Conservation (phyloP, 1,140 invertebrate genomes). For the Venustaconcha ellipsiformis region DNA sequence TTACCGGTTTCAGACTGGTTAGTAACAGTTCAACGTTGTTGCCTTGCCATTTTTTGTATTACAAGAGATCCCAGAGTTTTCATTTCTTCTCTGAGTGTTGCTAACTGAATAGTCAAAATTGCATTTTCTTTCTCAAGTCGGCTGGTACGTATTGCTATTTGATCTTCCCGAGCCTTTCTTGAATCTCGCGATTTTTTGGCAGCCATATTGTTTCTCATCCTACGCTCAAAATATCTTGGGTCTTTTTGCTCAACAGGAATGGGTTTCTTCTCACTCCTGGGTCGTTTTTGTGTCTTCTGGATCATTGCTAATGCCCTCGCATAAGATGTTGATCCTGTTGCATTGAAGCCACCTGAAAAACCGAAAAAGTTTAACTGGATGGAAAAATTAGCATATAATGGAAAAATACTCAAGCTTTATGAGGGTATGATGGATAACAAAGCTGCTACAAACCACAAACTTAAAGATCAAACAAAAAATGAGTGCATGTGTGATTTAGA, state of each 20-base stretch:
- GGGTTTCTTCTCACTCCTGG: conserved; percentile 85
- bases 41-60: conserved; percentile 32
- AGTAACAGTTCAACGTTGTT: no score
- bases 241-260: conserved; percentile 90
- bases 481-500: no score
- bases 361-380: no score
- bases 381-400: no score
- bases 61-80: conserved; percentile 38
- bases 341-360: no score
- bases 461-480: no score
- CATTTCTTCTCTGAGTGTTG: conserved; percentile 84
- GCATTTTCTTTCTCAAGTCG: conserved; percentile 89
- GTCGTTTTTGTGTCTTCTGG: conserved; percentile 70
- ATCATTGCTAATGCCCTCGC: conserved; percentile 62
- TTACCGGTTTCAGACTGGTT: no score
- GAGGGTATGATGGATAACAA: no score
- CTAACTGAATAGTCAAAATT: conserved; percentile 82
- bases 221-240: conserved; percentile 87
- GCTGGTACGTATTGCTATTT: conserved; percentile 84
- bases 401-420: no score
- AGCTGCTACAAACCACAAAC: no score
- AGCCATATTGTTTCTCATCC: conserved; percentile 89
- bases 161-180: conserved; percentile 83
- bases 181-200: conserved; percentile 88
- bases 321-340: conserved; percentile 43